Percentiles rank a stretch among this genome's conserved stretches.
Conservation (phyloP, 64 coral and sea anemone species). For the Actinia tenebrosa region DNA sequence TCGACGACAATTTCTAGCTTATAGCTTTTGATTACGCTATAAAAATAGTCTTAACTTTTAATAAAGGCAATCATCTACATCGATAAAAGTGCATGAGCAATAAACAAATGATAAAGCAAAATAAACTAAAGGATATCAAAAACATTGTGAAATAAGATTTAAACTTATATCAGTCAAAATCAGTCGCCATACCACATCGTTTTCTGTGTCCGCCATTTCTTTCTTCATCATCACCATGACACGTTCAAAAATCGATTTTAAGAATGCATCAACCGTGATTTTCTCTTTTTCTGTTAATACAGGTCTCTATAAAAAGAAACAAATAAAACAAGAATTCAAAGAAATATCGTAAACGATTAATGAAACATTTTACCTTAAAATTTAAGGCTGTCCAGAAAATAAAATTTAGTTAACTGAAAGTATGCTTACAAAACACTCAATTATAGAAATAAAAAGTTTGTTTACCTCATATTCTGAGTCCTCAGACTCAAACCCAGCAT, state of each 20-base stretch:
- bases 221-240: not conserved
- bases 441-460: not conserved
- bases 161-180: not conserved
- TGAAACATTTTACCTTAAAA: not conserved
- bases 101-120: too few species aligned
- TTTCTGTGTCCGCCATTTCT: not conserved
- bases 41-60: too few species aligned
- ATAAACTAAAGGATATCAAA: too few species aligned
- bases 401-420: not conserved
- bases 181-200: not conserved
- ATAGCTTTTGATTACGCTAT: too few species aligned
- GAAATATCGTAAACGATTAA: not conserved
- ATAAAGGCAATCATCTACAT: too few species aligned
- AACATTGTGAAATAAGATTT: too few species aligned
- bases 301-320: not conserved
- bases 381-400: not conserved
- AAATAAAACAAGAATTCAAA: not conserved
- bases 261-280: not conserved
- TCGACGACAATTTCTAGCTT: too few species aligned
- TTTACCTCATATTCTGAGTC: slow-evolving; percentile 1
- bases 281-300: not conserved
- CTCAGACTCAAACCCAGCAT: not conserved
- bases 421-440: not conserved
- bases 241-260: not conserved
- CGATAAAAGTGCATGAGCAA: too few species aligned